A percentile compares a stretch with the other conserved stretches of the same genome.
Evolutionary conservation across 2,888 invertebrate genomes (phyloP).

Genomic region (Hyppa rectilinea): DNA sequence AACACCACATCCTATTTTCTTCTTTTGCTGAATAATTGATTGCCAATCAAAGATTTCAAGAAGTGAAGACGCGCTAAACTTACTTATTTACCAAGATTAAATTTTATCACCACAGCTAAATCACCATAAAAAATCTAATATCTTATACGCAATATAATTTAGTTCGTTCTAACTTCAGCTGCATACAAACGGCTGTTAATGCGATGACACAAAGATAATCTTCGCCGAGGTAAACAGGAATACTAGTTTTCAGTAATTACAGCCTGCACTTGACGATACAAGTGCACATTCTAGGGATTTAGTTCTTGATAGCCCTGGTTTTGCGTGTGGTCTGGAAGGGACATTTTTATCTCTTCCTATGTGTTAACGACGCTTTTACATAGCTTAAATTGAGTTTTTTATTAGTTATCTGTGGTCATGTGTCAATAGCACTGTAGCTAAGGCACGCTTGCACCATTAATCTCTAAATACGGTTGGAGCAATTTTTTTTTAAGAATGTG

Average conservation of each 20-base stretch:
- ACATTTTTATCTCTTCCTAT: constrained; percentile 24
- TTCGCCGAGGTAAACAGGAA: constrained; percentile 46
- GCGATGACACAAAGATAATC: constrained; percentile 51
- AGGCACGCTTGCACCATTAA: no score
- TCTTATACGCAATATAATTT: constrained; percentile 13
- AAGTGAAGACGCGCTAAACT: neutral
- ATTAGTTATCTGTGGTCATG: neutral
- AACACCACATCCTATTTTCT: neutral
- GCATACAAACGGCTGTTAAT: constrained; percentile 49
- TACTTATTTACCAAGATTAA: neutral
- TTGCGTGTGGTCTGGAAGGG: constrained; percentile 44
- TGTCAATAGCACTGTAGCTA: no score
- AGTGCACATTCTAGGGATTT: constrained; percentile 34
- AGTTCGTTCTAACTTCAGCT: constrained; percentile 24
- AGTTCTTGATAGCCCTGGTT: constrained; percentile 34
- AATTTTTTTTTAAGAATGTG: no score
- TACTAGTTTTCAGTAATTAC: constrained; percentile 52
- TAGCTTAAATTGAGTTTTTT: neutral
- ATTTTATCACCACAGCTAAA: constrained; percentile 8
- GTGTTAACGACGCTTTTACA: neutral
- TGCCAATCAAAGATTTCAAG: neutral
- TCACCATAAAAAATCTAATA: constrained; percentile 20
- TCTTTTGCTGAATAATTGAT: neutral
- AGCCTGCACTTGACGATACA: constrained; percentile 19
- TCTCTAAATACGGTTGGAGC: no score